phyloP scores from a whole-genome alignment of 2,888 invertebrate genomes.

The Serrognathus titanus region DNA sequence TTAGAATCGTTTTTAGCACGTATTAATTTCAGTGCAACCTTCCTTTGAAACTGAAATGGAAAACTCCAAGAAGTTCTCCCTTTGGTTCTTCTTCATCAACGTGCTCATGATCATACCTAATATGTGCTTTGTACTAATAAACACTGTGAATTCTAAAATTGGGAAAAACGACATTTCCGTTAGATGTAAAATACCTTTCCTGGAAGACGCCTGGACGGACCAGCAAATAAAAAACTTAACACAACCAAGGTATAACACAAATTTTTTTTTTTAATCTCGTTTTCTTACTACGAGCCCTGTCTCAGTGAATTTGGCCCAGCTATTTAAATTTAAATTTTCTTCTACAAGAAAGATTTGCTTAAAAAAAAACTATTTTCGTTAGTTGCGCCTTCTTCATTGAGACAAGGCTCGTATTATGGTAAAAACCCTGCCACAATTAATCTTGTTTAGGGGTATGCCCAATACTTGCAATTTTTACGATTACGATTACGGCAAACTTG shows the following conservation, averaged over 20 bases:
- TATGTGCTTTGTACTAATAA: constrained; percentile 1
- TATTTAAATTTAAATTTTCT: too few relatives aligned
- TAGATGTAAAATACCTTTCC: constrained; percentile 11
- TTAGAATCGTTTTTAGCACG: background rate
- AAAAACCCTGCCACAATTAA: background rate
- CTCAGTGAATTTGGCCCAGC: too few relatives aligned
- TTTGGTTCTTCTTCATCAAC: constrained; percentile 7
- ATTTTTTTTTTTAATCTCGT: too few relatives aligned
- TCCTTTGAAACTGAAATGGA: constrained; percentile 1
- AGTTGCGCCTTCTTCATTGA: too few relatives aligned
- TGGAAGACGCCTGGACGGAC: constrained; percentile 14
- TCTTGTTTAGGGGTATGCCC: background rate
- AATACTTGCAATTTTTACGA: constrained; percentile 1
- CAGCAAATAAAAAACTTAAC: constrained; percentile 11
- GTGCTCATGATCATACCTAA: constrained; percentile 9
- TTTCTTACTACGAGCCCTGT: too few relatives aligned
- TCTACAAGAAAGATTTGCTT: too few relatives aligned
- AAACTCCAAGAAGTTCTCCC: constrained; percentile 1
- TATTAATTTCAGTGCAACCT: background rate
- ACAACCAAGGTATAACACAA: constrained; percentile 11
- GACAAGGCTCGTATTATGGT: too few relatives aligned
- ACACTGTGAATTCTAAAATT: background rate
- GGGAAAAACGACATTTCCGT: background rate
- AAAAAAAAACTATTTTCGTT: too few relatives aligned
- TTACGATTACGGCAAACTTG: constrained; percentile 4